Percentiles rank a stretch among this genome's conserved stretches.
Conservation (phyloP, 2,888 invertebrate genomes). For the Slavum lentiscoides region DNA sequence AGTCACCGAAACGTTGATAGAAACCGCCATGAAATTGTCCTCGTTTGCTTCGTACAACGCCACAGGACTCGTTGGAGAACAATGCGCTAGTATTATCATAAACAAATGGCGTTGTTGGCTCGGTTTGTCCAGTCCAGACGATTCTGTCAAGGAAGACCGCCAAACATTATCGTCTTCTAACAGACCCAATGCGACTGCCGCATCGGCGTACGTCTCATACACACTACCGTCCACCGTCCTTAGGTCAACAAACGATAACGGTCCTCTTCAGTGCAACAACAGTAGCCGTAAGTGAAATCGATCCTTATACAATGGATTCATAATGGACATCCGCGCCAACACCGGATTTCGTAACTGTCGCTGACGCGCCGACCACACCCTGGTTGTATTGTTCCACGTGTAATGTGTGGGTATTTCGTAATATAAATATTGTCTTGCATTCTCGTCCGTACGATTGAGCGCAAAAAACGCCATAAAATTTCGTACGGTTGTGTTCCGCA, state of each 20-base stretch:
- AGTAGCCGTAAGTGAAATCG: slow-evolving; percentile 48
- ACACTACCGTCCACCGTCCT: slow-evolving; percentile 17
- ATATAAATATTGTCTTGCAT: slow-evolving; percentile 26
- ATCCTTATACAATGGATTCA: slow-evolving; percentile 31
- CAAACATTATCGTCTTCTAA: slow-evolving; percentile 52
- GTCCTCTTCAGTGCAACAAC: slow-evolving; percentile 33
- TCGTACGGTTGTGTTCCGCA: background rate
- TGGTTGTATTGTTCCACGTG: background rate
- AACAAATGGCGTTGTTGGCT: slow-evolving; percentile 45
- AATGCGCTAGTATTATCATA: slow-evolving; percentile 33
- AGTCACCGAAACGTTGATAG: no score
- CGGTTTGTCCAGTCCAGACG: slow-evolving; percentile 12
- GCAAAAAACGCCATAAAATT: slow-evolving; percentile 48
- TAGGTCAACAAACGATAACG: slow-evolving; percentile 35
- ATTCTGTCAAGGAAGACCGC: slow-evolving; percentile 39
- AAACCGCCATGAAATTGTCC: background rate
- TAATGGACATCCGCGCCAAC: slow-evolving; percentile 47
- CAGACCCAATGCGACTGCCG: slow-evolving; percentile 56
- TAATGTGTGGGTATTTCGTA: slow-evolving; percentile 44
- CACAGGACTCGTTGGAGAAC: slow-evolving; percentile 23
- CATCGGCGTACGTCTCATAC: slow-evolving; percentile 14
- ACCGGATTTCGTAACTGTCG: background rate
- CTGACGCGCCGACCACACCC: background rate
- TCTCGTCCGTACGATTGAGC: slow-evolving; percentile 19
- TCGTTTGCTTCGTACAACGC: background rate